Base-by-base conservation (phyloP, 1,140 invertebrate species). In the Melanaphis sacchari region DNA sequence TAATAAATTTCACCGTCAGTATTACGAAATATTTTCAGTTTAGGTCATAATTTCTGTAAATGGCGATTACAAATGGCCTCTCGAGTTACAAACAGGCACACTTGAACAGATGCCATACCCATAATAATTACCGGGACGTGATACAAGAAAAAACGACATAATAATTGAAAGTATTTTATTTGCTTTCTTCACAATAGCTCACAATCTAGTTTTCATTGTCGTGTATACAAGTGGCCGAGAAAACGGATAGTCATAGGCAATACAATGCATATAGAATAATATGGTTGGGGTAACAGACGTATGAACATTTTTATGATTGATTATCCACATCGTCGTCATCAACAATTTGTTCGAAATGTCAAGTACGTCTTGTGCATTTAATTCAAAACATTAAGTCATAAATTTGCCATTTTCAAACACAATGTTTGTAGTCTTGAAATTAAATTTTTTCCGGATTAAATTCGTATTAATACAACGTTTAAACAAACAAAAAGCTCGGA, bases 81-180 rank as follows among this genome's bases (percentile, higher is more conserved):
- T 93, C 36, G 91, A 93, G 91, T 84, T 84, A 92, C 66, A 92
- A 90, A 93, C 81, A 93, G 36, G 81, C 49, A 41, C 91, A 84
- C 81, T 84, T 40, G 91, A 93, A 93, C 76, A 84, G 91, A 84
- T 93, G 91, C 91, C 91, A 36, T 93, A 82, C 91, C 76, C 81
- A 93, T 84, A 92, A 93, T 93, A 93, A 93, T 93, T 93, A 93
- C 81, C 46, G 81, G 76, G 76, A 84, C 91, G 91, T 93, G 91
- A 85, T 93, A 93, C 81, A 43, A 93, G 91, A 93, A 93, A 49
- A 93, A 93, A 85, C 91, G 91, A 93, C 91, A 93, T 93, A 93
- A 92, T 92, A 92, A 93, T 93, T 84, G 91, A 92, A 92, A 93
- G 91, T 93, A 85, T 93, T 93, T 93, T 93, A 81, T 93, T 49